A percentile compares a stretch with the other conserved stretches of the same genome.
phyloP scores from a whole-genome alignment of 2,888 invertebrate genomes.

The Acanthosepion pharaonis region DNA sequence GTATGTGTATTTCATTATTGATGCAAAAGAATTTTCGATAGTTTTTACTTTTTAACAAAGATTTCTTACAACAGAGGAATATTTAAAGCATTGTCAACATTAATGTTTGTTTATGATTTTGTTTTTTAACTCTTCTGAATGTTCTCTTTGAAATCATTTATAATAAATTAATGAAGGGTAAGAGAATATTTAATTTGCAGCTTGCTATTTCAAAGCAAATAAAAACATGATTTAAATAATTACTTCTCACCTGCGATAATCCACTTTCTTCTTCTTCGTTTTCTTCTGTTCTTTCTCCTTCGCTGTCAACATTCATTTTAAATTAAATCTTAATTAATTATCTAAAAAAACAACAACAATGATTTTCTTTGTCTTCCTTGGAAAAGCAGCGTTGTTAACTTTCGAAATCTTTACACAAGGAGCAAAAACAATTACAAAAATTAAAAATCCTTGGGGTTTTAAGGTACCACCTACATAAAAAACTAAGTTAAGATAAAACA shows the following conservation, averaged over 20 bases:
- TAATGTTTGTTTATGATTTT: too few relatives aligned
- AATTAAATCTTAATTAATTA: neutral
- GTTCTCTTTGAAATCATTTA: too few relatives aligned
- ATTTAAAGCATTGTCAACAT: too few relatives aligned
- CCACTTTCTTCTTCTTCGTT: neutral
- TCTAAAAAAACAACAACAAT: neutral
- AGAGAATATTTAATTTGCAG: too few relatives aligned
- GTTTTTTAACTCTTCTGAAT: too few relatives aligned
- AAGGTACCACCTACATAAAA: neutral
- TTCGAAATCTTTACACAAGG: neutral
- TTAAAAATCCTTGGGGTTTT: neutral
- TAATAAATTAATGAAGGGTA: too few relatives aligned
- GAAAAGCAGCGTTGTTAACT: neutral
- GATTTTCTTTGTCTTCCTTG: neutral
- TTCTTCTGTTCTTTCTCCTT: constrained; percentile 24
- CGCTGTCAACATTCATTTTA: neutral
- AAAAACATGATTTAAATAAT: neutral
- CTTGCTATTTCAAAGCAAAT: neutral
- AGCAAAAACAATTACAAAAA: too few relatives aligned
- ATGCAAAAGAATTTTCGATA: too few relatives aligned
- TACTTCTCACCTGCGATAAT: neutral
- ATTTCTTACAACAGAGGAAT: too few relatives aligned
- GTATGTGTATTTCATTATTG: too few relatives aligned
- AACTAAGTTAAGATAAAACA: neutral
- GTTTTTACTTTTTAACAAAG: too few relatives aligned